Evolutionary conservation across 2,888 invertebrate genomes (phyloP), one percentile per base, ranked within the genome.

Genomic region (Yponomeuta evonymella): DNA sequence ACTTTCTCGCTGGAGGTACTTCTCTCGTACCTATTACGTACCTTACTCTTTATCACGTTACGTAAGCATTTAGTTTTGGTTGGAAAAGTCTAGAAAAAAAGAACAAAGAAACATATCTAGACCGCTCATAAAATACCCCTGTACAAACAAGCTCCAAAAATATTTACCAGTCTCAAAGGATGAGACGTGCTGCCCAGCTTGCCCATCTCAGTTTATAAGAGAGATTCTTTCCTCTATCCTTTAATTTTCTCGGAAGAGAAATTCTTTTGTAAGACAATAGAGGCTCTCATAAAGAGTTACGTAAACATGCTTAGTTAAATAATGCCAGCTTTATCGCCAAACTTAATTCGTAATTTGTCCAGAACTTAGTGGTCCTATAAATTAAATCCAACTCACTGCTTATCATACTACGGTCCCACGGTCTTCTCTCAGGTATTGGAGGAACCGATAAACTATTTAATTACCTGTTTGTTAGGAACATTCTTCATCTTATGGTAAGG

Each of bases 391-490:
- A 51, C 11, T 51, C 12, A 51, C 51, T 10, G 10, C 11, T 51
- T 51, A 51, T 51, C 51, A 51, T 51, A 51, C 2, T 10, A 51
- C 10, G 6, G 51, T 51, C 51, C 51, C 51, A 51, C 51, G 51
- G 51, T 51, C 12, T 10, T 33, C 33, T 33, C 51, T 51, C 12
- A 51, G 51, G 11, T 58, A 58, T 43, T 8, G 8, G 36, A 36
- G 2, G 15, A 65, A 12, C n/a, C 43, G 67, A n/a, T 67, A 33
- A 33, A n/a, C 67, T n/a, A 33, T 5, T 48, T 36, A 67, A 76
- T 75, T 78, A 76, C 23, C 23, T 23, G 23, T 77, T 73, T 75
- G n/a, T n/a, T 12, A 30, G 43, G 2, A 33, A 67, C 36, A 43
- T 43, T 67, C 36, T n/a, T 67, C 48, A 29, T 64, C 6, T 65